phyloP scores from a whole-genome alignment of 2,797 vertebrate genomes.

The Tokudaia tokunoshimensis region DNA sequence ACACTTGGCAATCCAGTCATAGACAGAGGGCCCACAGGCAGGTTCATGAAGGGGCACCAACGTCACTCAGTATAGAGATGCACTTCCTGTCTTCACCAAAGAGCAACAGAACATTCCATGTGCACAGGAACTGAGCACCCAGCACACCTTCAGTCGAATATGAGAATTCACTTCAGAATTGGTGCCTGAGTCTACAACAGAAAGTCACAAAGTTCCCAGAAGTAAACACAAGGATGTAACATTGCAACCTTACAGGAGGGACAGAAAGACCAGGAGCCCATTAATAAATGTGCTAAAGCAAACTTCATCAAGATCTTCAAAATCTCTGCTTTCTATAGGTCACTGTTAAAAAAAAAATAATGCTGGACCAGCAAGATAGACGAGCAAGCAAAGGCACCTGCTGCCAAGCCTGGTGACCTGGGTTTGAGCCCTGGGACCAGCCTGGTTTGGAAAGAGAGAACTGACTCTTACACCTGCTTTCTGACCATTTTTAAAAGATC shows the following conservation, averaged over 20 bases:
- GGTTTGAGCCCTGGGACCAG: background rate
- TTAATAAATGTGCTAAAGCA: background rate
- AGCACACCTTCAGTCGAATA: background rate
- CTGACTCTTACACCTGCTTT: background rate
- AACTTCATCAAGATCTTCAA: background rate
- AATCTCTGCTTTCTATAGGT: background rate
- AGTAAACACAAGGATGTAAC: background rate
- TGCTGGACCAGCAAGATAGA: background rate
- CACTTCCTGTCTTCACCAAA: conserved; percentile 20
- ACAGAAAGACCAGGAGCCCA: background rate
- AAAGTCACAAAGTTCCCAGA: background rate
- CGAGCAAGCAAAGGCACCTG: background rate
- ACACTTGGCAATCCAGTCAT: background rate
- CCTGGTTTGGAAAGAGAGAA: background rate
- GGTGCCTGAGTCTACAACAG: background rate
- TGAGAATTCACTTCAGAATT: background rate
- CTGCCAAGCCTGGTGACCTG: background rate
- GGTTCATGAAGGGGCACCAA: too few relatives aligned
- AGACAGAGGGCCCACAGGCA: background rate
- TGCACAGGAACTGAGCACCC: background rate
- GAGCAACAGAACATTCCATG: background rate
- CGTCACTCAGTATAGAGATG: background rate
- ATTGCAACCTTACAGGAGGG: background rate
- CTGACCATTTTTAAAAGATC: background rate
- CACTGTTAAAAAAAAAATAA: background rate